Conservation (phyloP, 2,113 vertebrate species). For the Vanacampus margaritifer region DNA sequence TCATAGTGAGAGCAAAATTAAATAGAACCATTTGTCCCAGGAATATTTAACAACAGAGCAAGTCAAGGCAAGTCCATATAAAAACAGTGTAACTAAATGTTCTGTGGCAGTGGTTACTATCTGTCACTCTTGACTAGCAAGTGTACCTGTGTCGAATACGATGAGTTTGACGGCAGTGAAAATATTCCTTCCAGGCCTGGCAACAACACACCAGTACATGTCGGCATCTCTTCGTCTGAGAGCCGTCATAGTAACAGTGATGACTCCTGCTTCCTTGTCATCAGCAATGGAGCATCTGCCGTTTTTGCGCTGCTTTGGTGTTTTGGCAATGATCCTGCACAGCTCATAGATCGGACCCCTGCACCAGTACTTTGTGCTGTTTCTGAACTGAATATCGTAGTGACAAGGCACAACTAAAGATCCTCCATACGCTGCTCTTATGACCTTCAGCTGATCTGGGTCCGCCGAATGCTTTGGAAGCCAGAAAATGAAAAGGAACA, state of each 20-base stretch:
- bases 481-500: constrained; percentile 33
- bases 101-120: background rate
- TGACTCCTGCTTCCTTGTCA: constrained; percentile 32
- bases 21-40: too few species aligned
- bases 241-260: constrained; percentile 49
- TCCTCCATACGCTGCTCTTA: constrained; percentile 17
- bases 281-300: constrained; percentile 39
- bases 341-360: constrained; percentile 34
- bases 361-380: constrained; percentile 62
- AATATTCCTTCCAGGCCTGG: constrained; percentile 9
- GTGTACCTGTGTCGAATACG: constrained; percentile 40
- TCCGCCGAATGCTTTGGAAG: constrained; percentile 11
- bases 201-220: constrained; percentile 62
- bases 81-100: too few species aligned
- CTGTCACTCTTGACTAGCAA: background rate
- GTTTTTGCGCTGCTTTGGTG: background rate
- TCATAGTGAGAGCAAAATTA: too few species aligned
- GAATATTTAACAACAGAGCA: too few species aligned
- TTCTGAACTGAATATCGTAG: constrained; percentile 26
- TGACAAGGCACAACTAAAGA: constrained; percentile 42
- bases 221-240: constrained; percentile 32
- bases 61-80: too few species aligned
- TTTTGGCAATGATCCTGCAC: constrained; percentile 42
- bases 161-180: constrained; percentile 21
- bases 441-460: constrained; percentile 22